Percentiles rank a stretch among this genome's conserved stretches.
Evolutionary conservation across 2,888 invertebrate genomes (phyloP).

Genomic region (Gymnocheta viridis): DNA sequence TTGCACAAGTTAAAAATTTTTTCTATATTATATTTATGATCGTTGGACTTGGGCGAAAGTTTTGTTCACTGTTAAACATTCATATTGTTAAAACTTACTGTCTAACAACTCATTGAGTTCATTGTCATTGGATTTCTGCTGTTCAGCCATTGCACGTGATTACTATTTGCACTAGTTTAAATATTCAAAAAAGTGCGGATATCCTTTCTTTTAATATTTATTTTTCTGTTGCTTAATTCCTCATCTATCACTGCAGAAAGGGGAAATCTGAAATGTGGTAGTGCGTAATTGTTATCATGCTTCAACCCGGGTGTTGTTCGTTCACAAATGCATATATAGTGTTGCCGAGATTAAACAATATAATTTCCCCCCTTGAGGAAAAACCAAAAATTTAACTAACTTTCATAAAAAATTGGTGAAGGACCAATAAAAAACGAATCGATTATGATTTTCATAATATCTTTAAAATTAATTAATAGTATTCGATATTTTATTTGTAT

Average conservation of each 20-base stretch:
- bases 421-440: neutral
- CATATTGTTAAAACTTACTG: conserved; percentile 83
- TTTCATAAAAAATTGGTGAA: neutral
- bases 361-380: neutral
- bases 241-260: conserved; percentile 6
- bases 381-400: neutral
- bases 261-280: conserved; percentile 37
- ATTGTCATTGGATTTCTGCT: conserved; percentile 83
- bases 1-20: neutral
- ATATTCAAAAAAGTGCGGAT: conserved; percentile 33
- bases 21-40: neutral
- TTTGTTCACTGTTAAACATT: neutral
- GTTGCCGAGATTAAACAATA: conserved; percentile 10
- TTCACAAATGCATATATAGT: conserved; percentile 2
- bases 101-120: conserved; percentile 89
- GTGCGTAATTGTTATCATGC: conserved; percentile 46
- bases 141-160: conserved; percentile 75
- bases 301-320: conserved; percentile 42
- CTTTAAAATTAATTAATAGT: neutral
- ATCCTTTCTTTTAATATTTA: conserved; percentile 21
- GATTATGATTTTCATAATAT: neutral
- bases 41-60: conserved; percentile 49
- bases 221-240: conserved; percentile 19
- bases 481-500: neutral
- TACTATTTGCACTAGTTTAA: conserved; percentile 39